Base-by-base conservation (phyloP, 2,888 invertebrate genomes). In the Aproaerema taeniolella region DNA sequence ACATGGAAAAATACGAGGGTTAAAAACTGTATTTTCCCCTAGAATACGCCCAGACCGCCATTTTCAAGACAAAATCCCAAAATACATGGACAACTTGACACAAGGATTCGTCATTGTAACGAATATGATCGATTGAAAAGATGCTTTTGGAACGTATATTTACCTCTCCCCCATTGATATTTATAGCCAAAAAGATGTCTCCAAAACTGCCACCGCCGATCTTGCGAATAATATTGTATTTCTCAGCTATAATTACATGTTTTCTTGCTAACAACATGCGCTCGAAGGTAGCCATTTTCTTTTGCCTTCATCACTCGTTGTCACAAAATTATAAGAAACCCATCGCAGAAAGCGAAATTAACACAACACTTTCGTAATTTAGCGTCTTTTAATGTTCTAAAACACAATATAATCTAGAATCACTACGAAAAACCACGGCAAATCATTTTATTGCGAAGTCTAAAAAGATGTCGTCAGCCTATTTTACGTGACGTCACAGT, bases 191-290 rank as follows among this genome's bases (percentile, higher is more conserved):
- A 88, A 96, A 99, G 82, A 99, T 99, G 88, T 99, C 99, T 71
- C 99, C 99, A 81, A 99, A 99, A 55, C 99, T 99, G 60, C 99
- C 99, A 87, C 97, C 97, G 68, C 99, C 97, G 81, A 99, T 97
- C 91, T 97, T 98, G 64, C 97, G 92, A 74, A 97, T 93, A 71
- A 98, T 90, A 80, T 97, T 93, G 89, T 97, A 98, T 88, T 95
- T 96, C 68, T 94, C 95, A 78, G 95, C 95, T 79, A 96, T 61
- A 58, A 77, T 59, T 62, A 76, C 55, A 65, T 67, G 66, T 75
- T 72, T 78, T 65, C 73, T 76, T 66, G 66, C 60, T 61, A 70
- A 60, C 74, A 80, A 76, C 76, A 78, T 76, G 81, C 77, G 78
- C 70, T 76, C 79, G 67, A 79, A 71, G 76, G 79, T 66, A 76